Conservation (phyloP, 1,140 invertebrate genomes). For the Notospermus geniculatus region DNA sequence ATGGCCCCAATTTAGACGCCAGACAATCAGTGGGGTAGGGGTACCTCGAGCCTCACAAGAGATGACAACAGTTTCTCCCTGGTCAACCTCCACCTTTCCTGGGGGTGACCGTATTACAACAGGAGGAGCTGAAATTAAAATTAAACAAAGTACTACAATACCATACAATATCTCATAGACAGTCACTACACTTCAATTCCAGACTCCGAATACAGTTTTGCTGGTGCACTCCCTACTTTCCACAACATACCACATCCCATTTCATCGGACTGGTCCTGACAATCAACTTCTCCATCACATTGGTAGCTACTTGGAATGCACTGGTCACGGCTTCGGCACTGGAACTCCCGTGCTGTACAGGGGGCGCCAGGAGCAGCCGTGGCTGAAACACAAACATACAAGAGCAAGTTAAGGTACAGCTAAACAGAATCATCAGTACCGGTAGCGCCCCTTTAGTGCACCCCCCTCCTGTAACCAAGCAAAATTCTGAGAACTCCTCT, state of each 20-base stretch:
- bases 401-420: too few species aligned
- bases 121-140: conserved; percentile 59
- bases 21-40: conserved; percentile 87
- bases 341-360: conserved; percentile 79
- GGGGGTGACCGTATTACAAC: conserved; percentile 69
- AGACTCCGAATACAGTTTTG: too few species aligned
- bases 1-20: conserved; percentile 96
- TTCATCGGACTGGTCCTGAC: conserved; percentile 86
- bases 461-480: too few species aligned
- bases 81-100: conserved; percentile 63
- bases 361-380: conserved; percentile 60
- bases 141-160: too few species aligned
- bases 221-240: too few species aligned
- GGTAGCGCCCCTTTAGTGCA: too few species aligned
- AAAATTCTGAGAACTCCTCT: too few species aligned
- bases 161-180: too few species aligned
- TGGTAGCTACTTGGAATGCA: conserved; percentile 92
- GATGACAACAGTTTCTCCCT: conserved; percentile 73
- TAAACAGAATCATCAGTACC: too few species aligned
- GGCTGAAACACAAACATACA: too few species aligned
- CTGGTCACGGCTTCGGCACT: conserved; percentile 73
- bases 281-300: conserved; percentile 87
- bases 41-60: conserved; percentile 84
- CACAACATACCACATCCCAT: conserved; percentile 83
- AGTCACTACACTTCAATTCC: too few species aligned